Evolutionary conservation across 2,888 invertebrate species (phyloP), one percentile per base, ranked within the genome.

Genomic region (Embidobia sp.): DNA sequence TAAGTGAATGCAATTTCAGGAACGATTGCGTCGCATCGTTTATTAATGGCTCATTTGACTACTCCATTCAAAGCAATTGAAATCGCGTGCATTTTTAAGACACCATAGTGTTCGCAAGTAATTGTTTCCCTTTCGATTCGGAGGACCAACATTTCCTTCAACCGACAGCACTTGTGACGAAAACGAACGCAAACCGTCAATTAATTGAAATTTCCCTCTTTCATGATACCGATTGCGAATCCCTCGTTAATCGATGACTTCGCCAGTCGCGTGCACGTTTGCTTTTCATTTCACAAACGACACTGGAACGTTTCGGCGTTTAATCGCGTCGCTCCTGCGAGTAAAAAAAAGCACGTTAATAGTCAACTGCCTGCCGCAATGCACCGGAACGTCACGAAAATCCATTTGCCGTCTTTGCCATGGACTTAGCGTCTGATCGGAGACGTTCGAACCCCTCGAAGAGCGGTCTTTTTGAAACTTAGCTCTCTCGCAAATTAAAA

Each of bases 281-380:
- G 81, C 84, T 85, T 86, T 86, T 85, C 85, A 87, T 87, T 86
- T 87, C 77, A 75, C 79, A 61, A 29, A 10, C 66, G 61, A 75
- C 63, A 69, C 77, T 77, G 80, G 70, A 63, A 69, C 19, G 49
- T 51, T 59, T 29, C 53, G 74, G 70, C 81, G 76, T 76, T 80
- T 78, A 80, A 79, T 75, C 59, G 46, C 35, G 46, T 33, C 35
- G 59, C 51, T 57, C 70, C 42, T 16, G 46, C 18, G 8, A 5
- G 31, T 15, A 22, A 40, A 57, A 63, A 63, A 57, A 27, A 29
- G 13, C 16, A 18, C 59, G 22, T 42, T 69, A 42, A 59, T 59
- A 13, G 42, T 46, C 46, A 19, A n/a, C n/a, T n/a, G n/a, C n/a
- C n/a, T n/a, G n/a, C n/a, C n/a, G n/a, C n/a, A n/a, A n/a, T n/a